These are phyloP conservation scores for Lasius platythorax DNA, from an alignment of 2,888 invertebrate genomes.

Conservation along the genomic window DNA sequence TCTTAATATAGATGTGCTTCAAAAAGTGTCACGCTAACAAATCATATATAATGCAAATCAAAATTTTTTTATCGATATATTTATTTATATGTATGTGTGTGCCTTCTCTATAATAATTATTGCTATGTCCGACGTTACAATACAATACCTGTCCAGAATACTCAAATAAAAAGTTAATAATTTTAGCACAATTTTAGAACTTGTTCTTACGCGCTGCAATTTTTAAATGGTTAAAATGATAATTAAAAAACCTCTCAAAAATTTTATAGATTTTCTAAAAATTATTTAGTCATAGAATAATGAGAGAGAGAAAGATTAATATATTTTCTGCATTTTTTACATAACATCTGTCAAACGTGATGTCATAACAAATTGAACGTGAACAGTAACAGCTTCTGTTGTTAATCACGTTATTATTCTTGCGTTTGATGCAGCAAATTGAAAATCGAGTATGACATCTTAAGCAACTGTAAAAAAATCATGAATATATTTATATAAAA, in stretches of 20 bases:
- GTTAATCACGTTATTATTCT: background rate
- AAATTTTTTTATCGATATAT: background rate
- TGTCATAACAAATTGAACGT: background rate
- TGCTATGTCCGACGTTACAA: background rate
- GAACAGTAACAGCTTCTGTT: background rate
- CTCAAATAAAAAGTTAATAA: background rate
- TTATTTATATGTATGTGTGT: background rate
- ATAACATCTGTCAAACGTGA: background rate
- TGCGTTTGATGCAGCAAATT: conserved; percentile 39
- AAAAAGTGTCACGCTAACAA: background rate
- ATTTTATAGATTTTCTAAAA: background rate
- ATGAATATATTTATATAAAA: conserved; percentile 33
- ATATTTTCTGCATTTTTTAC: background rate
- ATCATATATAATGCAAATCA: background rate
- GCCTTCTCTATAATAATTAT: background rate
- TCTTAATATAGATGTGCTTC: background rate
- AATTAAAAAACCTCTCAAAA: background rate
- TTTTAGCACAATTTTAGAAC: background rate
- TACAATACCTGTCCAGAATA: background rate
- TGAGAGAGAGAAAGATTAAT: background rate
- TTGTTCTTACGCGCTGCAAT: background rate
- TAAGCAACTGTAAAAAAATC: conserved; percentile 39
- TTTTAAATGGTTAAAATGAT: background rate
- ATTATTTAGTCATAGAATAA: background rate
- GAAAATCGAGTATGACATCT: conserved; percentile 38